These are phyloP conservation scores for Vidua macroura DNA, from an alignment of 2,113 vertebrate species.

Conservation along the genomic window DNA sequence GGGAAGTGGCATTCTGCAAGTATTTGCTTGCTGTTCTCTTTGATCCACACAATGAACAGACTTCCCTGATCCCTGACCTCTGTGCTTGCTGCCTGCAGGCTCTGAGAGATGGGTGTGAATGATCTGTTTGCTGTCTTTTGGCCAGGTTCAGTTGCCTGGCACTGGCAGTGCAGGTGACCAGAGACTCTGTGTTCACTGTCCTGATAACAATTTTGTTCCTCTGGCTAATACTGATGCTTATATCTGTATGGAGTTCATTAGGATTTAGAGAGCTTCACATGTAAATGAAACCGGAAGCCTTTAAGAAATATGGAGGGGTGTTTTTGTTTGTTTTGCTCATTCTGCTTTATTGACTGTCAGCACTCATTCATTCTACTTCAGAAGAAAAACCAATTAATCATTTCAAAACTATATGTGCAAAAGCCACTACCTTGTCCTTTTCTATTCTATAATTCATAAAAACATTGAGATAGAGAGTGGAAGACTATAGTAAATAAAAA, in stretches of 20 bases:
- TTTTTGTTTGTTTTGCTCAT: background rate
- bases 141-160: background rate
- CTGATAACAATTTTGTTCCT: background rate
- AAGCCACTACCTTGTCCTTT: background rate
- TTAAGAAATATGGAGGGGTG: background rate
- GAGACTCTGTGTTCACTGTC: background rate
- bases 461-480: background rate
- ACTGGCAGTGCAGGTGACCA: background rate
- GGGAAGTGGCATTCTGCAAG: background rate
- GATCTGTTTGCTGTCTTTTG: background rate
- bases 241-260: background rate
- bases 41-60: background rate
- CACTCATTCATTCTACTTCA: background rate
- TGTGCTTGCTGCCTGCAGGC: background rate
- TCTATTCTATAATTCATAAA: background rate
- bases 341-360: background rate
- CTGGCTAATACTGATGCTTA: background rate
- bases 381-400: background rate
- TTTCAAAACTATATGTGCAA: background rate
- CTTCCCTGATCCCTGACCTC: background rate
- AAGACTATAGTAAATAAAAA: background rate
- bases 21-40: background rate
- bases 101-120: accelerated
- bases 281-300: background rate
- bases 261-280: background rate